Evolutionary conservation across 2,888 invertebrate species (phyloP), one percentile per base, ranked within the genome.

Genomic region (Apodemia arnacis): DNA sequence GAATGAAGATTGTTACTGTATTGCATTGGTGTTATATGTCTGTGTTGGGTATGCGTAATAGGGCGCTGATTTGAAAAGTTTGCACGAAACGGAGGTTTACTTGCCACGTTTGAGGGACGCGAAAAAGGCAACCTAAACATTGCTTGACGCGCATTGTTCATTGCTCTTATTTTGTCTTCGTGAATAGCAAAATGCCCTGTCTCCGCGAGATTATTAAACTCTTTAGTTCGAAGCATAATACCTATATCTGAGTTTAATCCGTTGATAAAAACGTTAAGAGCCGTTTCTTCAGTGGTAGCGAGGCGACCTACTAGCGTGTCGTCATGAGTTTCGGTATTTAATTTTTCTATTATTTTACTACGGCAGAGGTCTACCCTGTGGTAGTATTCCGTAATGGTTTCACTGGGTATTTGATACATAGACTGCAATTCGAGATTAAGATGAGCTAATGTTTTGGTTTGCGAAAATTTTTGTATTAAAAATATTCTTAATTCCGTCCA

Each of bases 211-310:
- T 77, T 85, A 0, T 4, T 72, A 18, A 93, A 94, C 0, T 69
- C 85, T 59, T 89, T 90, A 5, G 89, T 91, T 8, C 94, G 59
- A 0, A 95, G 80, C 93, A 94, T 94, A 0, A 76, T 84, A 0
- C 93, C 94, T 75, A 93, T 89, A 13, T 93, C 93, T 0, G 91
- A 80, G 27, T 31, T 85, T 0, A 95, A 18, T 0, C 95, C 95
- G 69, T 95, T 95, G 1, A 94, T 73, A 59, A 94, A 94, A 0
- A 94, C 91, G 38, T 85, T 93, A 1, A 94, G 74, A 1, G 92
- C 93, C 6, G 91, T 93, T 82, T 94, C 93, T 69, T 94, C 94
- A 0, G 93, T 85, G 0, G 89, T 89, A 0, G 76, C 59, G 63
- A 80, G 38, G 1, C 93, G 81, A 15, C 92, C 93, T 49, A 24